Evolutionary conservation across 1,140 invertebrate genomes (phyloP).

Genomic region (Physella acuta): DNA sequence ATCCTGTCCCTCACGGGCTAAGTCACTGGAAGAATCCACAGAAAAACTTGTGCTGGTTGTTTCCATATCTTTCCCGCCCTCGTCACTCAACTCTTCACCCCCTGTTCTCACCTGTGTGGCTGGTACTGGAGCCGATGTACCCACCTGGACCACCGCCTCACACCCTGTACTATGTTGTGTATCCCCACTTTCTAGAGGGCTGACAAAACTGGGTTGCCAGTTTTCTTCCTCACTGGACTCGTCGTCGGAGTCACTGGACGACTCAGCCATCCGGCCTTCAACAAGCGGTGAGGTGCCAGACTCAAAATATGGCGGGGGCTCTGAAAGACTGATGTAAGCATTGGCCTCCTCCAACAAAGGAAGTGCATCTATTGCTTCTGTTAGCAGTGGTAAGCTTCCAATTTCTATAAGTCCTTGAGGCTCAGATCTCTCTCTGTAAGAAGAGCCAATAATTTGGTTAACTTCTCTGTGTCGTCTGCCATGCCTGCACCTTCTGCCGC

Average conservation of each 20-base stretch:
- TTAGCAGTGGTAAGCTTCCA: background rate
- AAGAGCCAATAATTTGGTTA: background rate
- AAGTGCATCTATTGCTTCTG: background rate
- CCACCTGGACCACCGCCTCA: background rate
- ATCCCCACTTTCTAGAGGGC: background rate
- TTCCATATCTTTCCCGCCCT: background rate
- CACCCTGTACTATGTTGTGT: background rate
- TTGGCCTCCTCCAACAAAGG: too few relatives aligned
- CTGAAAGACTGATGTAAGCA: background rate
- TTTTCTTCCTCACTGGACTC: background rate
- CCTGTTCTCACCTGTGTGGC: too few relatives aligned
- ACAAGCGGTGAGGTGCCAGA: background rate
- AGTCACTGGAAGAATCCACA: background rate
- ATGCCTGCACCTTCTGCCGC: background rate
- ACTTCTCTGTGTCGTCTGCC: background rate
- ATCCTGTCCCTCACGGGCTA: background rate
- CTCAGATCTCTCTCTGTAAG: background rate
- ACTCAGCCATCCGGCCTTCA: background rate
- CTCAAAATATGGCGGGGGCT: background rate
- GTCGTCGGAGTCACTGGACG: background rate
- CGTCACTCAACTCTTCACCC: too few relatives aligned
- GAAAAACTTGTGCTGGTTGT: slow-evolving; percentile 10
- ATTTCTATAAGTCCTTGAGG: background rate
- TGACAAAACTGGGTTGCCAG: background rate
- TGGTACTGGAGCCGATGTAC: background rate